Evolutionary conservation across 1,140 invertebrate genomes (phyloP), one percentile per base, ranked within the genome.

Genomic region (Myzus persicae): DNA sequence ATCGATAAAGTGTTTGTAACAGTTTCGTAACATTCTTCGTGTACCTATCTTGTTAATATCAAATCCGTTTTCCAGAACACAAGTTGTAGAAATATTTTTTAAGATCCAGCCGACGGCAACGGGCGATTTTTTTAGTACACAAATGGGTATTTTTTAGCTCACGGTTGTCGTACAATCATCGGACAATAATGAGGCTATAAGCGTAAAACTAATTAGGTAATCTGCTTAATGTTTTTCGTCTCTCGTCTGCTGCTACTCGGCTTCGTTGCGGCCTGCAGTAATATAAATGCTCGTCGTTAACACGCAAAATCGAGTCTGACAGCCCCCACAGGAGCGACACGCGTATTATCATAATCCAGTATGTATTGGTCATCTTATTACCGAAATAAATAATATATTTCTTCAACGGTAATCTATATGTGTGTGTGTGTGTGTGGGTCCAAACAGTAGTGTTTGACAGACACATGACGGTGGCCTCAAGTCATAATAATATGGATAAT

Each of bases 391-490:
- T 76, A 76, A n/a, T 76, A 67, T n/a, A n/a, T 44, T 92, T 48
- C 44, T 48, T 92, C 42, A 6, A 36, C 7, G 1, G 24, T 48
- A 46, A 91, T 46, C 38, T 8, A 7, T 14, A 31, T 14, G 51
- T 26, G 89, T 26, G 42, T 4, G n/a, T 82, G 91, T 46, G 20
- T 85, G 40, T 40, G 40, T 22, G n/a, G 48, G 91, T 46, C 44
- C 76, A 36, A 81, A 92, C 91, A 92, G 91, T 92, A 92, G 91
- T 92, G 18, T 92, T 92, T 92, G 76, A 92, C n/a, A 31, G 91
- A 81, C n/a, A 67, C 54, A 40, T 40, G 9, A 31, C 59, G 90
- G 67, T 76, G 31, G 91, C 31, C 42, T 44, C 42, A 36, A 92
- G n/a, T 76, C 40, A 20, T 91, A n/a, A 42, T 18, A 82, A 54